Evolutionary conservation across 2,888 invertebrate genomes (phyloP), one percentile per base, ranked within the genome.

Genomic region (Dorcus hopei): DNA sequence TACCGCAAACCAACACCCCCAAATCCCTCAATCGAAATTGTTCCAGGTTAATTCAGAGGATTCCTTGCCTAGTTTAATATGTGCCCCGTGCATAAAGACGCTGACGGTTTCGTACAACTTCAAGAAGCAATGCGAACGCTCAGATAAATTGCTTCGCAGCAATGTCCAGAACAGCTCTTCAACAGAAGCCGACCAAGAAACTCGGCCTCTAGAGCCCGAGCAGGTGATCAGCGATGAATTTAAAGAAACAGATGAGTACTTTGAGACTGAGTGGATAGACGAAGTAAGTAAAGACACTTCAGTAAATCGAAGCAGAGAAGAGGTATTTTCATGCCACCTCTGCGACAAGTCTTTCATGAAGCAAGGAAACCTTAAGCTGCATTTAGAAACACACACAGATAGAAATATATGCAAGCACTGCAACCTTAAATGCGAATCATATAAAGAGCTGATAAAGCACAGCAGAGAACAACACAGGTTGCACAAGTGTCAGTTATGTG

Each of bases 61-160:
- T 40, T 26, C 51, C 43, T 47, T 57, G 33, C 57, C 57, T 9
- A 14, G 48, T 23, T 43, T 57, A 9, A 57, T 57, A 19, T 57
- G 57, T 16, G 51, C 45, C 23, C 47, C 45, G 8, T 57, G 57
- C 23, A 51, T 51, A 45, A 57, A 57, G 14, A 51, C 51, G 3
- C 52, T 57, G 9, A 56, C 49, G 1, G 3, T 56, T 7, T 56
- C 56, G 2, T 56, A 56, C 23, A 56, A 56, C 41, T 57, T 51
- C 42, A 57, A 57, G 38, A 57, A 57, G 8, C 57, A 57, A 14
- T 57, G 57, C 38, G 57, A 57, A 48, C 43, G 48, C 40, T 57
- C 51, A 2, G 57, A 57, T 41, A 9, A 47, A 3, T 52, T 57
- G 40, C 39, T 57, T 9, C 51, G 48, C 45, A 50, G 16, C n/a